Evolutionary conservation across 2,797 vertebrate genomes (phyloP).

Genomic region (Octomys mimax): DNA sequence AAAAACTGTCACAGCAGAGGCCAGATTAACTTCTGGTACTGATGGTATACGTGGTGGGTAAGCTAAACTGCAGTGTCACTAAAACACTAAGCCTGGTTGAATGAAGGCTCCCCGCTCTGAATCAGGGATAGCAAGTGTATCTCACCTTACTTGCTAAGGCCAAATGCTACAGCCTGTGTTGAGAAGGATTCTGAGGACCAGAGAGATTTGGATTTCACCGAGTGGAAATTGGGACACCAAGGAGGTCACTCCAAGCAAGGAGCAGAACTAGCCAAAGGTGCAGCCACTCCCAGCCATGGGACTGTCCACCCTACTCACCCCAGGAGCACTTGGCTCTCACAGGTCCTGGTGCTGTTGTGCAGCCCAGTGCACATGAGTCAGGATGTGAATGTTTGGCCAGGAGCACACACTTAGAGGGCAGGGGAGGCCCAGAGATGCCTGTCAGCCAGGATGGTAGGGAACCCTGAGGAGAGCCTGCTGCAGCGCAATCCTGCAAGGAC

Average conservation of each 20-base stretch:
- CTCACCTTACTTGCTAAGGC: background rate
- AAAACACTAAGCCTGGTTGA: background rate
- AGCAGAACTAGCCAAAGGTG: background rate
- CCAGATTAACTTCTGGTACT: background rate
- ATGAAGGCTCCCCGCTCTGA: background rate
- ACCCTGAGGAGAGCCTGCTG: background rate
- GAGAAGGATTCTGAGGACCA: constrained; percentile 28
- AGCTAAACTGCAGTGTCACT: background rate
- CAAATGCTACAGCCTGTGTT: background rate
- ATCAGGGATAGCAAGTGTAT: background rate
- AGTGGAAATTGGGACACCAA: background rate
- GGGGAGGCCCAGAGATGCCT: accelerated
- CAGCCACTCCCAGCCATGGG: background rate
- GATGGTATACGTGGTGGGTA: accelerated
- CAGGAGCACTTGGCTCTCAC: background rate
- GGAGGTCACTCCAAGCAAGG: background rate
- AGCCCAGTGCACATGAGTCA: background rate
- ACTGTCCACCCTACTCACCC: no score
- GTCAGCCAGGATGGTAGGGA: background rate
- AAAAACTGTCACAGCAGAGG: background rate
- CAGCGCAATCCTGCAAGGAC: constrained; percentile 26
- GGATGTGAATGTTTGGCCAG: background rate
- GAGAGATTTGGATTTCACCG: background rate
- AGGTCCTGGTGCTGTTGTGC: background rate
- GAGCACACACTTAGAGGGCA: background rate